Evolutionary conservation across 1,140 invertebrate species (phyloP), one percentile per base, ranked within the genome.

Genomic region (Campoletis sonorensis): DNA sequence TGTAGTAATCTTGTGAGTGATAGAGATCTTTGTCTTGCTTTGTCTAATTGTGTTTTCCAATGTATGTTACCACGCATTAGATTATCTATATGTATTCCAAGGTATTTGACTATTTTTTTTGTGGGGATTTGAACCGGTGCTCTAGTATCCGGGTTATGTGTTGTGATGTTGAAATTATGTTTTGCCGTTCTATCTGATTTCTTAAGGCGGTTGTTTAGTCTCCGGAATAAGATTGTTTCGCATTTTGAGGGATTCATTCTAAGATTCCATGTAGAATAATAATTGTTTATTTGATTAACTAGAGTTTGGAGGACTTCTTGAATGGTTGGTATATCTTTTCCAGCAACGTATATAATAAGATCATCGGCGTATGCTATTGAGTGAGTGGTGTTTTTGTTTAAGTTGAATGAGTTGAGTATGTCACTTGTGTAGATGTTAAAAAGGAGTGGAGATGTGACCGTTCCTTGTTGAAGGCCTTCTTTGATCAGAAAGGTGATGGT

Each of bases 381-480:
- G 18, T 30, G 26, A 37, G 11, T 23, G 21, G n/a, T 8, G 8
- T 45, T 21, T 58, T 77, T 26, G 54, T 79, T 72, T 54, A 54
- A 8, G 1, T 54, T 2, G 51, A 54, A 54, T 0, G 72, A 4
- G 1, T 45, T 81, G 15, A 82, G 16, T 8, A 84, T 72, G 0
- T 67, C 49, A n/a, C 76, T 26, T 5, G 79, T 86, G 40, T 61
- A 85, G 4, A 86, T 85, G 58, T 82, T 83, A 45, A 84, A 84
- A 0, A 84, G 37, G 0, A 71, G 45, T 21, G 85, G 81, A 11
- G 85, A 84, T 27, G 51, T 84, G 18, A 85, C 83, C 13, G 79
- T 81, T 0, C 83, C 84, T 80, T 86, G 81, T 33, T 82, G 81
- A 18, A 86, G 54, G 16, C 84, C 84, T 58, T 86, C 84, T 21